phyloP scores from a whole-genome alignment of 1,140 invertebrate genomes.

The Octopus bimaculoides region DNA sequence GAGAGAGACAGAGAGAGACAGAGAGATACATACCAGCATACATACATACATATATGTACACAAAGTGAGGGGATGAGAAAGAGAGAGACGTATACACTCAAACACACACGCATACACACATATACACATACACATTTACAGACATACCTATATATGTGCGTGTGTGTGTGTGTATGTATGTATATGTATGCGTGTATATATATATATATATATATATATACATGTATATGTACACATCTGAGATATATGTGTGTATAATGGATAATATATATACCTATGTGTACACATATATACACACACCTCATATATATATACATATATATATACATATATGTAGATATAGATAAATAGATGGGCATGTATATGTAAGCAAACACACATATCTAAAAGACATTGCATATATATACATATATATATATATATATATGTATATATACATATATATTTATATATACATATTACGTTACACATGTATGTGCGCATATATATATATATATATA shows the following conservation, averaged over 20 bases:
- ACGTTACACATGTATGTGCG: not conserved
- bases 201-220: not conserved
- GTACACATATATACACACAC: not conserved
- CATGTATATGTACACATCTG: too few relatives aligned
- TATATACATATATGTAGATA: not conserved
- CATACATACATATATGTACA: too few relatives aligned
- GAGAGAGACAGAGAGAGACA: too few relatives aligned
- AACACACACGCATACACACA: too few relatives aligned
- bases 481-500: not conserved
- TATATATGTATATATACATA: not conserved
- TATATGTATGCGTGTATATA: not conserved
- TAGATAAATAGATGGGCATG: not conserved
- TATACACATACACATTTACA: too few relatives aligned
- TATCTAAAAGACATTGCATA: not conserved
- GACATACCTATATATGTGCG: not conserved
- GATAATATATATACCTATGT: not conserved
- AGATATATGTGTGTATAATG: too few relatives aligned
- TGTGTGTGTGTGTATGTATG: not conserved
- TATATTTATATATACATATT: not conserved
- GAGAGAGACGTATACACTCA: too few relatives aligned
- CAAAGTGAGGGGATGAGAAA: too few relatives aligned
- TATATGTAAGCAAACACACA: not conserved
- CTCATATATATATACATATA: not conserved
- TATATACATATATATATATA: not conserved
- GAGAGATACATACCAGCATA: too few relatives aligned